Evolutionary conservation across 2,113 vertebrate species (phyloP).

Genomic region (Psilopogon haemacephalus): DNA sequence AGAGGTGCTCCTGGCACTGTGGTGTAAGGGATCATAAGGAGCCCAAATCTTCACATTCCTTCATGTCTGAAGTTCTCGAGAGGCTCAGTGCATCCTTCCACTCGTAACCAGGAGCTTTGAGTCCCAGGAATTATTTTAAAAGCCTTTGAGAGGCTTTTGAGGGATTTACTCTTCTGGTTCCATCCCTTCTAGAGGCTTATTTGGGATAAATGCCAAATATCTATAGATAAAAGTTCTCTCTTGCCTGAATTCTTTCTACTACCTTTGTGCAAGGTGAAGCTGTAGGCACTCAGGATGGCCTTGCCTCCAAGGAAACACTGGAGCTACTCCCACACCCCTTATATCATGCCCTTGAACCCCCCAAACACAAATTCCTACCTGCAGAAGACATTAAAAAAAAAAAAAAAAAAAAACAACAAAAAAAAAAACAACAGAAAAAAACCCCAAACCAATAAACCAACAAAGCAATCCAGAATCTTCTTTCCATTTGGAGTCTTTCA

Average conservation of each 20-base stretch:
- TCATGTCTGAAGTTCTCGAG: not conserved
- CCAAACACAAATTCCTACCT: not conserved
- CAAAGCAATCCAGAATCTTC: not conserved
- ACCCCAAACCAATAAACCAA: no score
- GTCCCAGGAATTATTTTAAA: not conserved
- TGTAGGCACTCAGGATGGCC: accelerated
- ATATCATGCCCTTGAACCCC: not conserved
- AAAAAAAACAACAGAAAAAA: no score
- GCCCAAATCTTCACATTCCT: not conserved
- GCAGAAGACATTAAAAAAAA: not conserved
- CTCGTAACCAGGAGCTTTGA: not conserved
- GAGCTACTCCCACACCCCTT: not conserved
- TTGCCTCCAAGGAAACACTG: not conserved
- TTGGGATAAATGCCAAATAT: not conserved
- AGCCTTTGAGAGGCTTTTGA: not conserved
- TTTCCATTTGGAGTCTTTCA: slow-evolving; percentile 1
- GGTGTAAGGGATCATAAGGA: not conserved
- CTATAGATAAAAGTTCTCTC: not conserved
- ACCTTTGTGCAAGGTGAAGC: not conserved
- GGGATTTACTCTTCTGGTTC: not conserved
- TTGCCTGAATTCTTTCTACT: not conserved
- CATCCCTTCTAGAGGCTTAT: not conserved
- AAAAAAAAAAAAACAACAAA: no score
- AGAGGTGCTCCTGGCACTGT: not conserved
- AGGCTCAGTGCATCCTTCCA: not conserved